Base-by-base conservation (phyloP, 2,797 vertebrate species). In the Echiichthys vipera region DNA sequence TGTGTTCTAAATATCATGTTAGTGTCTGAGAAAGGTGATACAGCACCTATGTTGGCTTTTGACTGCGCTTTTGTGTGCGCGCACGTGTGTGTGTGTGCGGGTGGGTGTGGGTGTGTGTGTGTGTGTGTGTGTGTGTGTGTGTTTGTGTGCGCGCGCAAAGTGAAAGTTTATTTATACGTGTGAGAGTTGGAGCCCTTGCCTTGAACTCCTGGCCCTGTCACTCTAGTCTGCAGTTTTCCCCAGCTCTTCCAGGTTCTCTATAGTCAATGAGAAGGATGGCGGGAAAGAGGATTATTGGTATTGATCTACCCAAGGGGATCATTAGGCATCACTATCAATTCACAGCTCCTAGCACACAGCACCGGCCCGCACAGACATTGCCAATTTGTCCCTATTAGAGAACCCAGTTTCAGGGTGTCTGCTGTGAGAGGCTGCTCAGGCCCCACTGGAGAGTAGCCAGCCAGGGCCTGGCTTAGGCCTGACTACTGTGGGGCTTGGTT, bases 291-390 rank as follows among this genome's bases (percentile, higher is more conserved):
- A 97, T 97, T 97, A 98, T 97, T 97, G 95, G 96, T 98, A 99
- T 98, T 98, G 97, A 99, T 99, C 97, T 95, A 96, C 98, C 96
- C 97, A 96, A 95, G 96, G 96, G 97, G 96, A 98, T 98, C 97
- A 98, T 99, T 98, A 99, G 96, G 96, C 96, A 97, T 99, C 97
- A 96, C 96, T 98, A 98, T 98, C 98, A 98, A 98, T 98, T 97
- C 97, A 96, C 96, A 97, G 96, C 96, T 97, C 95, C 95, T 89
- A 95, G 95, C 95, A 93, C 95, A 96, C 95, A 95, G 94, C 96
- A 96, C 95, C 93, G 92, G 96, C 94, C 95, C 84, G 95, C 96
- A 95, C 96, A 96, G 96, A 97, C 97, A 97, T 96, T 97, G 96
- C 96, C 97, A 97, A 98, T 98, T 98, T 98, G 97, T 98, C 96